Base-by-base conservation (phyloP, 2,113 vertebrate species). In the Uria lomvia region DNA sequence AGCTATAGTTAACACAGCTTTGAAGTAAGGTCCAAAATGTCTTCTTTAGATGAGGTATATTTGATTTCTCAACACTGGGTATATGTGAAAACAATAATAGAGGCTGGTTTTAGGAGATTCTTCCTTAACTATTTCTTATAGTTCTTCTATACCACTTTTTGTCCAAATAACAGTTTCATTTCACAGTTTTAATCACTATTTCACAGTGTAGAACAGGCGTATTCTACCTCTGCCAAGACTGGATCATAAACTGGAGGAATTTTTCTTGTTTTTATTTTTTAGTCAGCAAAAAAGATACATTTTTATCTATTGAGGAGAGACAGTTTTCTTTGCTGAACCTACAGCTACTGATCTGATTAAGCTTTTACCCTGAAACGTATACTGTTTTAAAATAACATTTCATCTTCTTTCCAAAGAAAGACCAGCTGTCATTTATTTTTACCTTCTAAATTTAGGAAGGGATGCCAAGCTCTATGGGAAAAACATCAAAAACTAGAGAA, bases 171-270 rank as follows among this genome's bases (percentile, higher is more conserved):
- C 15, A 80, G 53, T 94, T 96, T 97, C 84, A 92, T 93, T 95
- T 94, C 77, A 79, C 70, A 86, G 19, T 79, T 96, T 91, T 91
- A 94, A 94, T 96, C 80, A 96, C 43, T 94, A 93, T 95, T 96
- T 96, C 63, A 80, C 67, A 90, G 58, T 73, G 40, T 53, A 89
- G 73, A 92, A 82, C 34, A 53, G 6, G 3, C 66, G 47, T 85
- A 59, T 83, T 92, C 29, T 79, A 88, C 20, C 12, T 56, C 7
- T 85, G 43, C 19, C 42, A 94, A 80, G 72, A 95, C 56, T 76
- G 87, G 27, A 71, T 50, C 40, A 78, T 63, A 81, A 82, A 43
- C 40, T 15, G 12, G 12, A 59, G 43, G 50, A 53, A 63, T 88
- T 76, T 60, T 80, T 94, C 77, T 95, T 93, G 59, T 52, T 75